Conservation (phyloP, 2,113 vertebrate genomes). For the Rallus limicola region DNA sequence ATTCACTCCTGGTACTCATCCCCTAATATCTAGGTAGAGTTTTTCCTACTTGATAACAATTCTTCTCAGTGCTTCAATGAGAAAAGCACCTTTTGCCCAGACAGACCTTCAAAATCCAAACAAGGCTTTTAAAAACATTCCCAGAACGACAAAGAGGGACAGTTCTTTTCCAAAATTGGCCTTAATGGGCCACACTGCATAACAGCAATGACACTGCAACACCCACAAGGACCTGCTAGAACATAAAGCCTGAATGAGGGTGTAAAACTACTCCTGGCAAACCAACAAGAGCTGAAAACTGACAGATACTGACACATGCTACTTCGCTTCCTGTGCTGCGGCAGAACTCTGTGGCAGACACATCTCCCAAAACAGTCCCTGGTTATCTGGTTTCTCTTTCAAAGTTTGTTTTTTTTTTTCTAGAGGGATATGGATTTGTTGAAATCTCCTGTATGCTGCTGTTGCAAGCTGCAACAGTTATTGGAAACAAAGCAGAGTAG, state of each 20-base stretch:
- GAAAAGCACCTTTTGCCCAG: not conserved
- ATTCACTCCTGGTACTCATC: not conserved
- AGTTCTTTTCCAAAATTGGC: not conserved
- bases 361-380: not conserved
- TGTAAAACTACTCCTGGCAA: not conserved
- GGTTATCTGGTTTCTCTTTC: not conserved
- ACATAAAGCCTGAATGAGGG: not conserved
- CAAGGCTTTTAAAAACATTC: not conserved
- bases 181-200: not conserved
- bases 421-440: not conserved
- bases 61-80: not conserved
- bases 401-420: not conserved
- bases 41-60: not conserved
- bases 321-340: not conserved
- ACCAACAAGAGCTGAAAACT: not conserved
- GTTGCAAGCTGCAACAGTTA: not conserved
- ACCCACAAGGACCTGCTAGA: not conserved
- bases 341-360: not conserved
- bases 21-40: not conserved
- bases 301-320: not conserved
- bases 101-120: not conserved
- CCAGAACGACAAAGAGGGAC: not conserved
- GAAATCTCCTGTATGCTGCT: not conserved
- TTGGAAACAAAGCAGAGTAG: not conserved
- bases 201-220: not conserved